Conservation (phyloP, 2,888 invertebrate genomes). For the Dorcus hopei region DNA sequence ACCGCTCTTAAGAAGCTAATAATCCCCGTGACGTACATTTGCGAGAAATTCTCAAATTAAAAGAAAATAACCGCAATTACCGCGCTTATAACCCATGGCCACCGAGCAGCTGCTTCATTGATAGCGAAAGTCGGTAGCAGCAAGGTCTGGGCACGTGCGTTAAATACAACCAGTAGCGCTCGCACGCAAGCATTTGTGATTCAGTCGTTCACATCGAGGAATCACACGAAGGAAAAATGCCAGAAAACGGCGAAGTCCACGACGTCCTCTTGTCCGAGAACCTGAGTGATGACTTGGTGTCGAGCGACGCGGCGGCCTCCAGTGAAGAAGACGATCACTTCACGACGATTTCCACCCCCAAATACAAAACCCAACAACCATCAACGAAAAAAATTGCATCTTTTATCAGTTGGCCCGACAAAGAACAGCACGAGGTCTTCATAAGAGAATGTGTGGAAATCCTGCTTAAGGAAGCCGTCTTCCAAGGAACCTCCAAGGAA, state of each 20-base stretch:
- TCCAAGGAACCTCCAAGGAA: slow-evolving; percentile 67
- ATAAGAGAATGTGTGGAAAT: slow-evolving; percentile 68
- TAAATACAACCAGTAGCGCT: slow-evolving; percentile 9
- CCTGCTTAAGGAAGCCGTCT: slow-evolving; percentile 71
- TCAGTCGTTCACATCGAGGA: slow-evolving; percentile 33
- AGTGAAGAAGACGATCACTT: slow-evolving; percentile 40
- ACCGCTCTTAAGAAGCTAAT: no score
- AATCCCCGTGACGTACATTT: background rate
- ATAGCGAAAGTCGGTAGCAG: slow-evolving; percentile 19
- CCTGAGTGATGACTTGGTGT: slow-evolving; percentile 25
- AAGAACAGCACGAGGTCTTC: slow-evolving; percentile 68
- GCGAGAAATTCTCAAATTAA: background rate
- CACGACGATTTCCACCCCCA: slow-evolving; percentile 9
- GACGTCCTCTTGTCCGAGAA: slow-evolving; percentile 14
- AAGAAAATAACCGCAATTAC: background rate
- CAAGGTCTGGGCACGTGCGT: slow-evolving; percentile 16
- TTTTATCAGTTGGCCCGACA: slow-evolving; percentile 63
- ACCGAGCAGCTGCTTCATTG: slow-evolving; percentile 11
- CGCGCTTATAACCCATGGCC: slow-evolving; percentile 5
- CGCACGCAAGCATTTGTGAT: slow-evolving; percentile 18
- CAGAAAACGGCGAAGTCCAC: slow-evolving; percentile 35
- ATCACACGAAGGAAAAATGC: slow-evolving; percentile 32
- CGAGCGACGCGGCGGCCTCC: slow-evolving; percentile 34
- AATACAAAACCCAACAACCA: slow-evolving; percentile 4
- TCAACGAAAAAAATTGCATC: slow-evolving; percentile 24